A percentile compares a stretch with the other conserved stretches of the same genome.
phyloP scores from a whole-genome alignment of 2,888 invertebrate species.

The Onchidella celtica region DNA sequence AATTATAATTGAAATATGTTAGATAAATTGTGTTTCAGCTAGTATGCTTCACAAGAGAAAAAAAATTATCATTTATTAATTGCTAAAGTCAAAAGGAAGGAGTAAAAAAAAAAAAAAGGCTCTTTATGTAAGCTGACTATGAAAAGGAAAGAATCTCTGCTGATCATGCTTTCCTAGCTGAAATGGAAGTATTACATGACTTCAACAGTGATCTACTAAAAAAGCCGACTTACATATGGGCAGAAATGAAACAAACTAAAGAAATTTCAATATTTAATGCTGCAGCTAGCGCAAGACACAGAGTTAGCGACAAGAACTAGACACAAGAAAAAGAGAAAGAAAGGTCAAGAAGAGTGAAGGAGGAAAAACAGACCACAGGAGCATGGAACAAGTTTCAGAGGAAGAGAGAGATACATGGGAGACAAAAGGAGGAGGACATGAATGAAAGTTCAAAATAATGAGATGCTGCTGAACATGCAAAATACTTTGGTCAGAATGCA shows the following conservation, averaged over 20 bases:
- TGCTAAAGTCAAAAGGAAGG: too few relatives aligned
- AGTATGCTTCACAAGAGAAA: not conserved
- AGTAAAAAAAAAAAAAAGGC: slow-evolving; percentile 44
- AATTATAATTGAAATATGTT: not conserved
- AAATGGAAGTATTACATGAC: slow-evolving; percentile 18
- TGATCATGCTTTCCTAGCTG: slow-evolving; percentile 29
- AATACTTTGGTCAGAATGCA: not conserved
- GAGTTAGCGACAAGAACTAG: not conserved
- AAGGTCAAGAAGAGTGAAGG: not conserved
- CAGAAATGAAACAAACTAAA: slow-evolving; percentile 36
- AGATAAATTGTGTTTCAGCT: not conserved
- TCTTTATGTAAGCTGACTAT: slow-evolving; percentile 7
- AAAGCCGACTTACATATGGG: not conserved
- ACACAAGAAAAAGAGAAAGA: not conserved
- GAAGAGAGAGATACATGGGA: not conserved
- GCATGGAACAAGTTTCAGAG: too few relatives aligned
- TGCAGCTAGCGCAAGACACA: not conserved
- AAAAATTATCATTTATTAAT: not conserved
- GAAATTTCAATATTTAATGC: not conserved
- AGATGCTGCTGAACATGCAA: slow-evolving; percentile 25
- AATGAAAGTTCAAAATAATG: not conserved
- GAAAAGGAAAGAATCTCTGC: not conserved
- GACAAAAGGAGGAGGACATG: not conserved
- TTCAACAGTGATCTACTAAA: slow-evolving; percentile 25
- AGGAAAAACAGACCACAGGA: not conserved